Evolutionary conservation across 2,888 invertebrate species (phyloP), one percentile per base, ranked within the genome.

Genomic region (Scaptodrosophila latifasciaeformis): DNA sequence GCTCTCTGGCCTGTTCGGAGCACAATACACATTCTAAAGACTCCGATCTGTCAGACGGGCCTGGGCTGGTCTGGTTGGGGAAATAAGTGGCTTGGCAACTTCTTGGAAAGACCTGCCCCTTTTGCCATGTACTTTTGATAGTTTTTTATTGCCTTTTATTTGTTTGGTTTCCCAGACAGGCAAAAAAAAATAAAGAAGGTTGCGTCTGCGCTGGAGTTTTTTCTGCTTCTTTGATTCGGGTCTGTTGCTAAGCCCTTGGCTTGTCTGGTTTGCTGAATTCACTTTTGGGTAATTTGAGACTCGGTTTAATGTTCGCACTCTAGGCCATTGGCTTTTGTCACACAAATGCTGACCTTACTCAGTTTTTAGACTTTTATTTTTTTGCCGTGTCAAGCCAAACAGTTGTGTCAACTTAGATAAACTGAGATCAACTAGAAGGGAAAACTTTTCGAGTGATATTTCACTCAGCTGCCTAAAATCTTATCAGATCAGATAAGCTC

Each of bases 21-120:
- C 50, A 59, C 58, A 55, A 30, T 30, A 44, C 29, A 4, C 15
- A 29, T 5, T 6, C 37, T 21, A 15, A 9, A 4, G 1, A 31
- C n/a, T 31, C 31, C 12, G n/a, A 3, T n/a, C 35, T 24, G 19
- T 9, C 37, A 21, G 37, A 12, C 18, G 6, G n/a, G n/a, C n/a
- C n/a, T n/a, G n/a, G n/a, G n/a, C n/a, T n/a, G n/a, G n/a, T n/a
- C n/a, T n/a, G n/a, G n/a, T n/a, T n/a, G n/a, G n/a, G n/a, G n/a
- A n/a, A n/a, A n/a, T n/a, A 54, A 52, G 68, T 54, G 18, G 75
- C 62, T 59, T 54, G 60, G 66, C 65, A 62, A 66, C 66, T 78
- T 74, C 74, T 70, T 24, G 55, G 55, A 65, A 49, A 63, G 68
- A 63, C 64, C 64, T 67, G 65, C 63, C 52, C 46, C 29, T 49